A percentile compares a stretch with the other conserved stretches of the same genome.
These are phyloP conservation scores for Pilophorus perplexus DNA, from an alignment of 2,888 invertebrate genomes.

Conservation along the genomic window DNA sequence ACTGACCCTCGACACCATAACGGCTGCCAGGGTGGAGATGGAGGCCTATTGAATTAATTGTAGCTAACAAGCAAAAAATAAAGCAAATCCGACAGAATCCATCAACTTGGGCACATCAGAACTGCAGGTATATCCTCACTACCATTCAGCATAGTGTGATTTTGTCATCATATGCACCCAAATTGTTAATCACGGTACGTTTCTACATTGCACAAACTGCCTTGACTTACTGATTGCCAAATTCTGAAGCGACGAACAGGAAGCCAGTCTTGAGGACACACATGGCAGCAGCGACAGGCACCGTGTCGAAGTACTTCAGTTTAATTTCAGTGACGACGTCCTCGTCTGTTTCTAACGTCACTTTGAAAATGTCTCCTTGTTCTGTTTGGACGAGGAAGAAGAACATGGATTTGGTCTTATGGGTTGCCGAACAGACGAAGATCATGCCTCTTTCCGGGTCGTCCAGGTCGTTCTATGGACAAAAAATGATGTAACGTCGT, in stretches of 20 bases:
- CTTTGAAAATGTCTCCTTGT: slow-evolving; percentile 95
- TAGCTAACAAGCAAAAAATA: too few relatives aligned
- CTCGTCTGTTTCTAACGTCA: slow-evolving; percentile 94
- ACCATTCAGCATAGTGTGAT: too few relatives aligned
- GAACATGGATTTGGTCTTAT: slow-evolving; percentile 99
- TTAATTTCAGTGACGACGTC: slow-evolving; percentile 99
- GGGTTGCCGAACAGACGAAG: slow-evolving; percentile 97
- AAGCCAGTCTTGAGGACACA: slow-evolving; percentile 99
- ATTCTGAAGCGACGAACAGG: slow-evolving; percentile 96
- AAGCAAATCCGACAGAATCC: too few relatives aligned
- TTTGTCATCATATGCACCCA: too few relatives aligned
- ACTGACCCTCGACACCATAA: not conserved
- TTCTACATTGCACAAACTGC: too few relatives aligned
- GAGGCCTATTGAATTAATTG: too few relatives aligned
- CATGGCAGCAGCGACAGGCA: slow-evolving; percentile 94
- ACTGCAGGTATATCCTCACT: too few relatives aligned
- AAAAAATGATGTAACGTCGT: not conserved
- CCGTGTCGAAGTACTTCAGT: slow-evolving; percentile 98
- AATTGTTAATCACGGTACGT: too few relatives aligned
- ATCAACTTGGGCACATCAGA: too few relatives aligned
- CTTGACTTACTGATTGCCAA: slow-evolving; percentile 98
- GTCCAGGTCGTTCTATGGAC: slow-evolving; percentile 83
- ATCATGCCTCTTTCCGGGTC: slow-evolving; percentile 99
- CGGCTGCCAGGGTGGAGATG: not conserved
- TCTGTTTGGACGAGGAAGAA: slow-evolving; percentile 99